phyloP scores from a whole-genome alignment of 30 jellyfish, hydroid and myxozoan species.

The Cassiopea xamachana region DNA sequence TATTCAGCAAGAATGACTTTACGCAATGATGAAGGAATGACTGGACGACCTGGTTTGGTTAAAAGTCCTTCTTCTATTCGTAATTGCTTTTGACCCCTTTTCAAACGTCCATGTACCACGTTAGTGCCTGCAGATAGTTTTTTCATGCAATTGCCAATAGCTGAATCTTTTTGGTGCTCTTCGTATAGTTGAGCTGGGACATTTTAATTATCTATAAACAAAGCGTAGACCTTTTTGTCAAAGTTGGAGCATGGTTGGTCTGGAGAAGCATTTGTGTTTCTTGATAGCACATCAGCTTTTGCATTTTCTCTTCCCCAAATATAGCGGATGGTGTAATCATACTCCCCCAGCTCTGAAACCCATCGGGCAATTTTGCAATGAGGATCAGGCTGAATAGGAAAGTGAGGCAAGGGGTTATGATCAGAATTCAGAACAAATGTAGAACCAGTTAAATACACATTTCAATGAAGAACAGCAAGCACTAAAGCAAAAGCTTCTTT shows the following conservation, averaged over 20 bases:
- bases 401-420: conserved; percentile 12
- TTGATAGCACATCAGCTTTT: conserved; percentile 65
- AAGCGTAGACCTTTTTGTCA: conserved; percentile 12
- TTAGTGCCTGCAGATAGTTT: not conserved
- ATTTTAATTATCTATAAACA: not conserved
- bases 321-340: conserved; percentile 37
- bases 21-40: conserved; percentile 29
- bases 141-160: conserved; percentile 6
- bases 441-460: conserved; percentile 8
- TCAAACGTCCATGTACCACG: conserved; percentile 24
- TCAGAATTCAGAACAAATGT: conserved; percentile 2
- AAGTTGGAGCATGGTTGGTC: not conserved
- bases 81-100: conserved; percentile 31
- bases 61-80: conserved; percentile 14
- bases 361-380: conserved; percentile 29
- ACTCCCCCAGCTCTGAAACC: conserved; percentile 34
- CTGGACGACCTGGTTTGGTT: conserved; percentile 51
- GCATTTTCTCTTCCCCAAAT: conserved; percentile 22
- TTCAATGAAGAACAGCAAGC: conserved; percentile 13
- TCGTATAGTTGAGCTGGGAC: conserved; percentile 33
- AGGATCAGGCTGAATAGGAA: not conserved
- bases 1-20: conserved; percentile 5
- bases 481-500: conserved; percentile 12
- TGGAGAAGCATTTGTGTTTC: conserved; percentile 63
- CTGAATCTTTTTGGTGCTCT: conserved; percentile 33